Percentiles rank a stretch among this genome's conserved stretches.
These are phyloP conservation scores for Darevskia mixta DNA, from an alignment of 2,797 vertebrate species.

Conservation along the genomic window DNA sequence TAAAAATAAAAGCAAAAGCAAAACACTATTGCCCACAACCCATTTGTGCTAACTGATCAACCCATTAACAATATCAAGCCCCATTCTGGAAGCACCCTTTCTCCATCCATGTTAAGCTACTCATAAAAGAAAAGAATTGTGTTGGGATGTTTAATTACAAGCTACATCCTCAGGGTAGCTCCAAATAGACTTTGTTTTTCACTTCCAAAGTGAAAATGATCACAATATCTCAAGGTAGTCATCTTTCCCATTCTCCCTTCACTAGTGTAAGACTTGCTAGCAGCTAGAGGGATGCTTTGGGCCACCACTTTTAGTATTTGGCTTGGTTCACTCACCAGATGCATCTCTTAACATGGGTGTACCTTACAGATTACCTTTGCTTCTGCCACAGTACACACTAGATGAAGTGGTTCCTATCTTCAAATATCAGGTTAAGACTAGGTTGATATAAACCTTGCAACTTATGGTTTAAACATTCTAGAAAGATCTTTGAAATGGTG, in stretches of 20 bases:
- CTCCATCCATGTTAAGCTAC: background rate
- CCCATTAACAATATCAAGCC: no score
- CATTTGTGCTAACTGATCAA: no score
- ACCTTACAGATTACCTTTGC: no score
- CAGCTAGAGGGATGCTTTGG: background rate
- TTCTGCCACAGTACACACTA: background rate
- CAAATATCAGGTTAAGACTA: background rate
- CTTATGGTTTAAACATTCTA: background rate
- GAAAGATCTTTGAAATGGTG: background rate
- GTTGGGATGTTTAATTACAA: background rate
- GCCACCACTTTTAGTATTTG: background rate
- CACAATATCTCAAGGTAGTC: background rate
- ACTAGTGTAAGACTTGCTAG: background rate
- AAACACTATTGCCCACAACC: no score
- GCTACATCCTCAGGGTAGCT: background rate
- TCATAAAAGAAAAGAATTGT: background rate
- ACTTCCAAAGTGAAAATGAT: background rate
- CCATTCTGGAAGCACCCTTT: background rate
- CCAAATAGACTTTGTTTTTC: background rate
- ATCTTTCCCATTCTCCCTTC: background rate
- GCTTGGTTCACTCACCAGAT: background rate
- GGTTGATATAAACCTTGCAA: background rate
- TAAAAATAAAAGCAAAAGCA: no score
- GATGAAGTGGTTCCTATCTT: background rate
- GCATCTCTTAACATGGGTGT: background rate